Percentiles rank a stretch among this genome's conserved stretches.
Evolutionary conservation across 2,888 invertebrate species (phyloP).

Genomic region (Euphydryas editha): DNA sequence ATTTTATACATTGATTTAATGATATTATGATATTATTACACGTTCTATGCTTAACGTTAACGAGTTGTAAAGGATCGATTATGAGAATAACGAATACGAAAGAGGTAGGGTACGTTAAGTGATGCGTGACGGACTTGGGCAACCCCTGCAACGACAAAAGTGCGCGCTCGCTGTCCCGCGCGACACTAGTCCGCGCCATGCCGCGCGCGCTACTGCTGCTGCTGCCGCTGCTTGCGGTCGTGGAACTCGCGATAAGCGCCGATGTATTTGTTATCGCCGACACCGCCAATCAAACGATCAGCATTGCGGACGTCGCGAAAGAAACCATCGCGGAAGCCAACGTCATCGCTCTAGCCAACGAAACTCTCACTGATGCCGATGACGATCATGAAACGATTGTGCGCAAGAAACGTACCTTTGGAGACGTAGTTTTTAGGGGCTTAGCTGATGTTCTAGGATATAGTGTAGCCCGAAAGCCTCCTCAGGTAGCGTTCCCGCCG

Average conservation of each 20-base stretch:
- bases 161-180: slow-evolving; percentile 52
- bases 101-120: slow-evolving; percentile 43
- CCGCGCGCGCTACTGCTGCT: slow-evolving; percentile 58
- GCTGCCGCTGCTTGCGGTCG: slow-evolving; percentile 51
- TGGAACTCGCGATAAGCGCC: slow-evolving; percentile 42
- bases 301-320: slow-evolving; percentile 50
- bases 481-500: slow-evolving; percentile 69
- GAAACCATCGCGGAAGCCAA: slow-evolving; percentile 46
- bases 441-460: slow-evolving; percentile 80
- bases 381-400: slow-evolving; percentile 68
- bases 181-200: slow-evolving; percentile 65
- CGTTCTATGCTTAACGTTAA: slow-evolving; percentile 19
- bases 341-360: slow-evolving; percentile 47
- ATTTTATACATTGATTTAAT: slow-evolving; percentile 14
- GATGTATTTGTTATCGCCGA: slow-evolving; percentile 45
- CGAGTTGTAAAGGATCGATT: slow-evolving; percentile 23
- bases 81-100: slow-evolving; percentile 31
- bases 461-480: slow-evolving; percentile 67
- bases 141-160: slow-evolving; percentile 71
- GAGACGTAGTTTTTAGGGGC: slow-evolving; percentile 78
- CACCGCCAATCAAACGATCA: slow-evolving; percentile 42
- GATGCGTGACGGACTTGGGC: slow-evolving; percentile 63
- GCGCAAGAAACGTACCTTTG: slow-evolving; percentile 78
- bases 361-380: slow-evolving; percentile 54
- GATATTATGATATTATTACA: slow-evolving; percentile 5